Evolutionary conservation across 2,113 vertebrate species (phyloP).

Genomic region (Oostethus manadensis): DNA sequence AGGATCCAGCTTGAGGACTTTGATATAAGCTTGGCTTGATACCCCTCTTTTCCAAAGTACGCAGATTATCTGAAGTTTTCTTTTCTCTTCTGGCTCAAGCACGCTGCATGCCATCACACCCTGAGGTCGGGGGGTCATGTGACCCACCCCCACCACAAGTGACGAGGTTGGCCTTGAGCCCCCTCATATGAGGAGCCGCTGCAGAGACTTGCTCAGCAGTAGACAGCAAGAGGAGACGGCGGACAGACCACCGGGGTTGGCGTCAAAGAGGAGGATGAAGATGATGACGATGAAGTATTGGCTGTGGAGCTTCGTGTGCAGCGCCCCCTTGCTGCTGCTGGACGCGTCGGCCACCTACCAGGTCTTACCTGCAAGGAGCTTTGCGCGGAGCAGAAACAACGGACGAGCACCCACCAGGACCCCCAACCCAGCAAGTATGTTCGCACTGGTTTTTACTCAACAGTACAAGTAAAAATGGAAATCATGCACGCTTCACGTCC

Average conservation of each 20-base stretch:
- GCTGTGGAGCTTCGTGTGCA: conserved; percentile 51
- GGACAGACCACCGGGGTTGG: too few relatives aligned
- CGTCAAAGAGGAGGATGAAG: not conserved
- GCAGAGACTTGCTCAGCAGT: not conserved
- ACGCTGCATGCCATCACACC: not conserved
- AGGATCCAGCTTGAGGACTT: not conserved
- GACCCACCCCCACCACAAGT: conserved; percentile 21
- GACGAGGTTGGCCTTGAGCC: conserved; percentile 26
- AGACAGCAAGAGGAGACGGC: not conserved
- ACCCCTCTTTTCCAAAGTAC: not conserved
- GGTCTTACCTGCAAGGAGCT: conserved; percentile 55
- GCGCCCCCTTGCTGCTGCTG: conserved; percentile 53
- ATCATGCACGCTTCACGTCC: too few relatives aligned
- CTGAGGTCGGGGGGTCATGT: conserved; percentile 9
- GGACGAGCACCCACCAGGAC: conserved; percentile 49
- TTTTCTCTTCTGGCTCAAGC: not conserved
- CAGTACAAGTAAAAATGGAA: too few relatives aligned
- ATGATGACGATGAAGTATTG: conserved; percentile 56
- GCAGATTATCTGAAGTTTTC: not conserved
- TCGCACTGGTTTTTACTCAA: not conserved
- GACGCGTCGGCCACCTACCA: conserved; percentile 56
- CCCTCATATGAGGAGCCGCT: conserved; percentile 47
- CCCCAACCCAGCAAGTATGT: conserved; percentile 65
- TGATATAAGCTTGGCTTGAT: not conserved
- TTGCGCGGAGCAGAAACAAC: conserved; percentile 55